A percentile compares a stretch with the other conserved stretches of the same genome.
Evolutionary conservation across 2,113 vertebrate species (phyloP).

Genomic region (Oryzias celebensis): DNA sequence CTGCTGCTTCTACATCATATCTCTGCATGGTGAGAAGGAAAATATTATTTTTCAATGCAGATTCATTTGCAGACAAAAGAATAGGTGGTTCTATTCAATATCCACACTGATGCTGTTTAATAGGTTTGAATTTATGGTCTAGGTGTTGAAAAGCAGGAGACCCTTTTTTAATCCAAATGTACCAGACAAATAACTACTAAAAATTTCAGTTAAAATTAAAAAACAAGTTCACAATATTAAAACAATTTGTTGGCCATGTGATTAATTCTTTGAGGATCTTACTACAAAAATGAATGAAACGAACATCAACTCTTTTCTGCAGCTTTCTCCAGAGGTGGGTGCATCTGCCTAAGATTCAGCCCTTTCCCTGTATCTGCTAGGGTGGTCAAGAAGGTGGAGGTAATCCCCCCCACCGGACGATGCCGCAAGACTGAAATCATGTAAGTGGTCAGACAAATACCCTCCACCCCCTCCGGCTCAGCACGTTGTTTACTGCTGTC

Average conservation of each 20-base stretch:
- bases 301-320: neutral
- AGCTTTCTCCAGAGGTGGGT: neutral
- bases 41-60: neutral
- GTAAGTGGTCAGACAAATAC: slow-evolving; percentile 24
- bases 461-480: neutral
- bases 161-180: too few relatives aligned
- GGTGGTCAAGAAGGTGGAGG: slow-evolving; percentile 1
- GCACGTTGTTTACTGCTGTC: neutral
- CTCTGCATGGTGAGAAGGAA: slow-evolving; percentile 27
- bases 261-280: neutral
- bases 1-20: slow-evolving; percentile 17
- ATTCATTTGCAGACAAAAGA: neutral
- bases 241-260: neutral
- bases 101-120: neutral
- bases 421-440: slow-evolving; percentile 34
- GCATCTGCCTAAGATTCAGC: neutral
- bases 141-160: too few relatives aligned
- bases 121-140: too few relatives aligned
- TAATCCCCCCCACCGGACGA: slow-evolving; percentile 21
- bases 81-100: neutral
- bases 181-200: too few relatives aligned
- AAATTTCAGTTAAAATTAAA: too few relatives aligned
- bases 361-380: accelerated
- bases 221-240: too few relatives aligned
- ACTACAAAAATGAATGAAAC: neutral